A percentile compares a stretch with the other conserved stretches of the same genome.
phyloP scores from a whole-genome alignment of 64 coral and sea anemone genomes.

The Montipora cactus region DNA sequence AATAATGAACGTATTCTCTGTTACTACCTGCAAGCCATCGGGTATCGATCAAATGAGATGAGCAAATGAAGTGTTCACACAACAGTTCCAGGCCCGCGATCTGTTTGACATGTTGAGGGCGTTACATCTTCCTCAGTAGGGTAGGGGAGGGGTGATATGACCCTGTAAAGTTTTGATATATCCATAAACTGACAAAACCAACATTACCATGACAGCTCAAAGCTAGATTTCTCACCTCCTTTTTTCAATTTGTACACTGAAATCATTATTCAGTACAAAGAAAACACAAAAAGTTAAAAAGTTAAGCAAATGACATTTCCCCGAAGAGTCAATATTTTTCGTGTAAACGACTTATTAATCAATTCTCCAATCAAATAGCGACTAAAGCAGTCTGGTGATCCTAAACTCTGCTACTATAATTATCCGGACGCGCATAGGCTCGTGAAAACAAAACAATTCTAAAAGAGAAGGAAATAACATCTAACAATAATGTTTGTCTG shows the following conservation, averaged over 20 bases:
- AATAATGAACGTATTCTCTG: slow-evolving; percentile 68
- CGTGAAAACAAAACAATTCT: not conserved
- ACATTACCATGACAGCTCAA: not conserved
- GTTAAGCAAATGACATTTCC: not conserved
- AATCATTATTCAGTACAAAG: not conserved
- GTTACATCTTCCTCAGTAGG: not conserved
- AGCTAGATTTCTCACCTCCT: too few species aligned
- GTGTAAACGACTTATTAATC: not conserved
- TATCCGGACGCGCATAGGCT: not conserved
- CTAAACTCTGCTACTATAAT: slow-evolving; percentile 5
- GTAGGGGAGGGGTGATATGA: not conserved
- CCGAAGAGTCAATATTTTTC: not conserved
- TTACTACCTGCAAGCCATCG: slow-evolving; percentile 73
- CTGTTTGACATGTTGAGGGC: slow-evolving; percentile 54
- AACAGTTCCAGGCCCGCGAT: slow-evolving; percentile 81
- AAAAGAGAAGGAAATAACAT: not conserved
- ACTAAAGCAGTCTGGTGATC: slow-evolving; percentile 5
- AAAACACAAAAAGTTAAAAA: not conserved
- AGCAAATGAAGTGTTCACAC: not conserved
- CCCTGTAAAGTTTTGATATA: not conserved
- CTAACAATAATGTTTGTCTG: not conserved
- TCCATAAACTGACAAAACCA: not conserved
- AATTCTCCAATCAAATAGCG: slow-evolving; percentile 5
- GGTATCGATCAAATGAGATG: slow-evolving; percentile 49
- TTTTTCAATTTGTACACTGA: not conserved